Conservation (phyloP, 2,888 invertebrate genomes). For the Pyralis farinalis region DNA sequence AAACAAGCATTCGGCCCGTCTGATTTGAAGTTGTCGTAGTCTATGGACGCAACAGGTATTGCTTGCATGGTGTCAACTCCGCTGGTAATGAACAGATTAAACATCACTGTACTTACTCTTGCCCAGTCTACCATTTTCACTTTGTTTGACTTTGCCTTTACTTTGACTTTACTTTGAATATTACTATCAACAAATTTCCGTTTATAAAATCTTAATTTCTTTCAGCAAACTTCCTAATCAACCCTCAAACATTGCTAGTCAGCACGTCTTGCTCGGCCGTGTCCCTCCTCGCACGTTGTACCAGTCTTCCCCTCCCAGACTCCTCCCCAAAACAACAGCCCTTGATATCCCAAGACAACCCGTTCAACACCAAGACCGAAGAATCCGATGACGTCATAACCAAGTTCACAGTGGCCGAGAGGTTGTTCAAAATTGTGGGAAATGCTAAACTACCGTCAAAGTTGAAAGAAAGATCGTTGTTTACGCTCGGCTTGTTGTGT, state of each 20-base stretch:
- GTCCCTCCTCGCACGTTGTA: slow-evolving; percentile 85
- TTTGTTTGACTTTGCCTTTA: too few species aligned
- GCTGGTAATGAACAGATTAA: too few species aligned
- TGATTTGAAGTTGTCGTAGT: too few species aligned
- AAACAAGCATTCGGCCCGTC: too few species aligned
- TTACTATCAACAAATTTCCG: too few species aligned
- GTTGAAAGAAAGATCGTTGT: slow-evolving; percentile 88
- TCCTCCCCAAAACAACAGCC: slow-evolving; percentile 58
- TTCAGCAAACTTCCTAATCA: slow-evolving; percentile 84
- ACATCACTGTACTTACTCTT: too few species aligned
- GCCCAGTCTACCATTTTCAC: too few species aligned
- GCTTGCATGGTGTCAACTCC: too few species aligned
- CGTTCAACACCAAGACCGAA: slow-evolving; percentile 46
- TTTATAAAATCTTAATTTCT: slow-evolving; percentile 18
- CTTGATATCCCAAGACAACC: slow-evolving; percentile 49
- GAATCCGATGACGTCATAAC: slow-evolving; percentile 63
- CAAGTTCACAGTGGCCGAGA: slow-evolving; percentile 86
- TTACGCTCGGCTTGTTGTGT: slow-evolving; percentile 89
- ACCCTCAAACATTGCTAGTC: slow-evolving; percentile 82
- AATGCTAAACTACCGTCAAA: slow-evolving; percentile 86
- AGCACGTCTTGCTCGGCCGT: slow-evolving; percentile 86
- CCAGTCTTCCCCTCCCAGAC: slow-evolving; percentile 84
- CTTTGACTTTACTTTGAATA: too few species aligned
- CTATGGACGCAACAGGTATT: too few species aligned
- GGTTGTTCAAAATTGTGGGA: slow-evolving; percentile 86